Evolutionary conservation across 35 echinoderm and acorn worm species (phyloP).

Genomic region (Anneissia japonica): DNA sequence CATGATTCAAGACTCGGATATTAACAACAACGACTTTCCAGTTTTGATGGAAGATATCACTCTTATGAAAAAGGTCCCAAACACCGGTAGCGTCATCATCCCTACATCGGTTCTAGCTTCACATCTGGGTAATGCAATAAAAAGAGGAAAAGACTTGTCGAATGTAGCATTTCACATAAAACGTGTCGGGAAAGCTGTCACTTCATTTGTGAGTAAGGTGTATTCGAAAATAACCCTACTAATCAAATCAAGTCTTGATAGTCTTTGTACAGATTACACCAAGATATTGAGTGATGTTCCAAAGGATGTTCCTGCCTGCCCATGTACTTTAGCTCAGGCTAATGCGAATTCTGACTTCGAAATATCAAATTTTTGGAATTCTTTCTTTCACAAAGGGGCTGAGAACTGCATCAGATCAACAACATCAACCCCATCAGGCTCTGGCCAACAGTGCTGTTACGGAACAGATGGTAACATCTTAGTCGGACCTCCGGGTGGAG

Average conservation of each 20-base stretch:
- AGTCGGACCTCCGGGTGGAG: slow-evolving; percentile 38
- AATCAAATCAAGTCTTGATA: too few relatives aligned
- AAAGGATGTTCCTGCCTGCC: slow-evolving; percentile 26
- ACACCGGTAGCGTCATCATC: slow-evolving; percentile 11
- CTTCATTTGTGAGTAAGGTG: neutral
- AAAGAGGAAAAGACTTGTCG: neutral
- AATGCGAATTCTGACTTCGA: slow-evolving; percentile 9
- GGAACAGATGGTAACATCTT: slow-evolving; percentile 36
- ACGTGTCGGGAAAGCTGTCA: neutral
- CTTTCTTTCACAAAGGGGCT: slow-evolving; percentile 34
- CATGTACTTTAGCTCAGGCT: slow-evolving; percentile 27
- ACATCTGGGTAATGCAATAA: neutral
- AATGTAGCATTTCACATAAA: slow-evolving; percentile 1
- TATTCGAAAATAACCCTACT: neutral
- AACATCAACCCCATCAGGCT: neutral
- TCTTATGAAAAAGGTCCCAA: slow-evolving; percentile 2
- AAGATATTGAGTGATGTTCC: neutral
- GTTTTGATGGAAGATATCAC: slow-evolving; percentile 1
- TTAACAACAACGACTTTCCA: neutral
- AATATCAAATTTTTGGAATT: neutral
- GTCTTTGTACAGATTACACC: too few relatives aligned
- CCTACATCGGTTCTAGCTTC: neutral
- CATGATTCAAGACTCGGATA: neutral
- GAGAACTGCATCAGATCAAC: slow-evolving; percentile 8
- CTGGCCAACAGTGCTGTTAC: slow-evolving; percentile 61